Percentiles rank a stretch among this genome's conserved stretches.
phyloP scores from a whole-genome alignment of 1,140 invertebrate species.

The Patella vulgata region DNA sequence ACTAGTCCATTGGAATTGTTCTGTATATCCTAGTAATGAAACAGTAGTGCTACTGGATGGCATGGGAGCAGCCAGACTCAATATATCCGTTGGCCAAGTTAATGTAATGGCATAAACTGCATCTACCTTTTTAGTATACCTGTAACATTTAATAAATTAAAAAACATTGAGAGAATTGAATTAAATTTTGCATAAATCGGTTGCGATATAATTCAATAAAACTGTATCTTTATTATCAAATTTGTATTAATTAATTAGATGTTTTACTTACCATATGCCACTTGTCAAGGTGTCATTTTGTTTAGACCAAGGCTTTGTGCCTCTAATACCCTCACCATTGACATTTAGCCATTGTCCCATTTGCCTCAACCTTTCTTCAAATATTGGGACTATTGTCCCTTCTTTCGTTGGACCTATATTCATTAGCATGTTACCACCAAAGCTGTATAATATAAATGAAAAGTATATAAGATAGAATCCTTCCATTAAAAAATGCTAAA shows the following conservation, averaged over 20 bases:
- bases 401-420: conserved; percentile 92
- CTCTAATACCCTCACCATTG: conserved; percentile 91
- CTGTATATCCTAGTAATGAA: conserved; percentile 45
- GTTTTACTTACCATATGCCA: conserved; percentile 71
- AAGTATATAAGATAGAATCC: too few relatives aligned
- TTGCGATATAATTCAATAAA: too few relatives aligned
- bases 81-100: conserved; percentile 33
- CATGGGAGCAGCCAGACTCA: conserved; percentile 40
- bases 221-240: too few relatives aligned
- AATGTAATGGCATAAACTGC: conserved; percentile 37
- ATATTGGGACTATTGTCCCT: conserved; percentile 87
- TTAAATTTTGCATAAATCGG: too few relatives aligned
- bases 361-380: conserved; percentile 82
- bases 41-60: conserved; percentile 36
- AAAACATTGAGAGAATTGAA: too few relatives aligned
- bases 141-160: too few relatives aligned
- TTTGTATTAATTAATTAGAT: too few relatives aligned
- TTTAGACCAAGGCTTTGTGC: conserved; percentile 73
- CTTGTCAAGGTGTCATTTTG: conserved; percentile 82
- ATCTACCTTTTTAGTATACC: too few relatives aligned
- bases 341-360: conserved; percentile 79
- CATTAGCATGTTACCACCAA: conserved; percentile 88
- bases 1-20: conserved; percentile 20
- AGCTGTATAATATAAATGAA: too few relatives aligned
- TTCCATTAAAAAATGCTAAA: too few relatives aligned